Evolutionary conservation across 2,888 invertebrate genomes (phyloP).

Genomic region (Phaedon cochleariae): DNA sequence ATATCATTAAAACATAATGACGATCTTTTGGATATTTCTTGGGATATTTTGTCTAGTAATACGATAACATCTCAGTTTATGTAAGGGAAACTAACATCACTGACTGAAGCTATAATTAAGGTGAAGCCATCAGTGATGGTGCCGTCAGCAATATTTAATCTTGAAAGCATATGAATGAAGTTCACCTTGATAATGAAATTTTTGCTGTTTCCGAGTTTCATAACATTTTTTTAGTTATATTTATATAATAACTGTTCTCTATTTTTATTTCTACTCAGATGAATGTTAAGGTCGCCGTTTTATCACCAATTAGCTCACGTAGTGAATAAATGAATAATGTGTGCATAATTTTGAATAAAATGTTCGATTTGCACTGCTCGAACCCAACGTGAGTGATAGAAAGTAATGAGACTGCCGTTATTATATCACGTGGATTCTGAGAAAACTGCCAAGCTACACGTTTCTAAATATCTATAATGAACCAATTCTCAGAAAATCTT

Average conservation of each 20-base stretch:
- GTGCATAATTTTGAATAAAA: conserved; percentile 8
- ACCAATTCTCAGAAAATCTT: too few species aligned
- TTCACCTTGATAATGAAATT: neutral
- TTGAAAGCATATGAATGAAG: too few species aligned
- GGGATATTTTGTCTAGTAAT: too few species aligned
- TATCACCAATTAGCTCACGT: conserved; percentile 17
- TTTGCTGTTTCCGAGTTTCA: neutral
- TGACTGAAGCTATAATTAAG: too few species aligned
- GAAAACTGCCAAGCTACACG: neutral
- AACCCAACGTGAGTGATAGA: conserved; percentile 14
- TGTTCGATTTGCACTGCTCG: conserved; percentile 3
- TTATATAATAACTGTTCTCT: conserved; percentile 11
- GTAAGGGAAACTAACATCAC: too few species aligned
- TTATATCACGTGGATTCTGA: conserved; percentile 10
- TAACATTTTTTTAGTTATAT: conserved; percentile 9
- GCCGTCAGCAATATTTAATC: too few species aligned
- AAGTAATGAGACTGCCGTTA: conserved; percentile 10
- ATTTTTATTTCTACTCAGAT: conserved; percentile 4
- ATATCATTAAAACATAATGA: too few species aligned
- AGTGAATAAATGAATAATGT: conserved; percentile 16
- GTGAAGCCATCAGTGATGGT: too few species aligned
- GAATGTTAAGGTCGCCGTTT: conserved; percentile 20
- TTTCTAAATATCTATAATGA: neutral
- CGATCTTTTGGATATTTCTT: too few species aligned
- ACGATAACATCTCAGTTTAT: too few species aligned